Percentiles rank a stretch among this genome's conserved stretches.
Evolutionary conservation across 1,140 invertebrate genomes (phyloP).

Genomic region (Drosophila insularis): DNA sequence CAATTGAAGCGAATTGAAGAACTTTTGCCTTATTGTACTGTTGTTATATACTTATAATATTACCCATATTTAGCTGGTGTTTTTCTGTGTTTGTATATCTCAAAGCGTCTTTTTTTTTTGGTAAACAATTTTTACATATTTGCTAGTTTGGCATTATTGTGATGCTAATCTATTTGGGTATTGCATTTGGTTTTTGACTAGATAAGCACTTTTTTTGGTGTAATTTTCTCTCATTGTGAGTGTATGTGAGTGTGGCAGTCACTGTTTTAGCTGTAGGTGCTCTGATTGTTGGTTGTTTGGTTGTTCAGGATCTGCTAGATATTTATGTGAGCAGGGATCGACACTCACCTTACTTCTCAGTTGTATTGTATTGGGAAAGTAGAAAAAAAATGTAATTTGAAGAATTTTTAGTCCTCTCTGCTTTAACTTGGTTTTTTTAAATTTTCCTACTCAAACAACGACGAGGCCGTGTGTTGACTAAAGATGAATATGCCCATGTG

Average conservation of each 20-base stretch:
- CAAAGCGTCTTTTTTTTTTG: constrained; percentile 29
- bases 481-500: not conserved
- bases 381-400: not conserved
- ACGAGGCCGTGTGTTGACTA: not conserved
- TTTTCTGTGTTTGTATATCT: constrained; percentile 32
- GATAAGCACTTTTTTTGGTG: constrained; percentile 47
- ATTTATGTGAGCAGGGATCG: constrained; percentile 20
- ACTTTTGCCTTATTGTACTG: no score
- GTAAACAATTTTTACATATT: constrained; percentile 21
- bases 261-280: constrained; percentile 33
- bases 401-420: not conserved
- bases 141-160: constrained; percentile 38
- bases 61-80: not conserved
- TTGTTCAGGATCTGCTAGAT: constrained; percentile 33
- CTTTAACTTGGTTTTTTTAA: not conserved
- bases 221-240: constrained; percentile 20
- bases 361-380: constrained; percentile 5
- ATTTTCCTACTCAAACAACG: not conserved
- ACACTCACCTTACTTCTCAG: constrained; percentile 42
- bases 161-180: constrained; percentile 70
- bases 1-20: no score
- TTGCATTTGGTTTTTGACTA: constrained; percentile 59
- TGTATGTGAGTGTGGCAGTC: constrained; percentile 26
- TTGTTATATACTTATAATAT: not conserved
- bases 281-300: constrained; percentile 34